Evolutionary conservation across 2,888 invertebrate species (phyloP).

Genomic region (Cantharis rufa): DNA sequence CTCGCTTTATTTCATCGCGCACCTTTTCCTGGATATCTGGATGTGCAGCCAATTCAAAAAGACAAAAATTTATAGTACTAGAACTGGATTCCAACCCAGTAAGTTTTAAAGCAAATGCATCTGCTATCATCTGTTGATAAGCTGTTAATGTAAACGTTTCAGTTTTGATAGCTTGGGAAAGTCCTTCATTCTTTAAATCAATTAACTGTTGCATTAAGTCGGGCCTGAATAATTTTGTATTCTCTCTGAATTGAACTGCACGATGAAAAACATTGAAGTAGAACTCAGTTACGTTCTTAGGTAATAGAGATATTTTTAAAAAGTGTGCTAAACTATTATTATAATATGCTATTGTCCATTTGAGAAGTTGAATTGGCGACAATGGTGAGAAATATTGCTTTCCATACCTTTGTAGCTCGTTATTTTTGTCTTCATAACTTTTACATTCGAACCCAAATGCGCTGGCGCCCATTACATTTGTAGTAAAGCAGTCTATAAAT

Average conservation of each 20-base stretch:
- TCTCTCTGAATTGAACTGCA: neutral
- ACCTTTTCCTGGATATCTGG: neutral
- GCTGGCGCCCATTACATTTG: conserved; percentile 62
- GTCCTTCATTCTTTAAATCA: neutral
- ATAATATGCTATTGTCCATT: neutral
- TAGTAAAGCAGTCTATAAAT: conserved; percentile 58
- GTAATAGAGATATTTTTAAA: neutral
- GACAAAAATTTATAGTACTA: neutral
- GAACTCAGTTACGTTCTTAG: neutral
- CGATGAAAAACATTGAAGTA: neutral
- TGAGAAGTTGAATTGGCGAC: neutral
- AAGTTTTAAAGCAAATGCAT: neutral
- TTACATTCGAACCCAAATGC: conserved; percentile 60
- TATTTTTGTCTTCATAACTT: neutral
- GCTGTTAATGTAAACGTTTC: neutral
- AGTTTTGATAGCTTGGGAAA: neutral
- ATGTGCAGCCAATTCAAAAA: neutral
- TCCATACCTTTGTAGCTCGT: conserved; percentile 29
- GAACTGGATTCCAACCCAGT: neutral
- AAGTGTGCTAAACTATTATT: neutral
- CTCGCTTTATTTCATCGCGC: neutral
- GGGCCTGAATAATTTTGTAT: neutral
- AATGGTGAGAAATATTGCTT: neutral
- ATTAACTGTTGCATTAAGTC: neutral
- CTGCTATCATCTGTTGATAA: neutral